Conservation (phyloP, 2,113 vertebrate species). For the Prunella fulvescens region DNA sequence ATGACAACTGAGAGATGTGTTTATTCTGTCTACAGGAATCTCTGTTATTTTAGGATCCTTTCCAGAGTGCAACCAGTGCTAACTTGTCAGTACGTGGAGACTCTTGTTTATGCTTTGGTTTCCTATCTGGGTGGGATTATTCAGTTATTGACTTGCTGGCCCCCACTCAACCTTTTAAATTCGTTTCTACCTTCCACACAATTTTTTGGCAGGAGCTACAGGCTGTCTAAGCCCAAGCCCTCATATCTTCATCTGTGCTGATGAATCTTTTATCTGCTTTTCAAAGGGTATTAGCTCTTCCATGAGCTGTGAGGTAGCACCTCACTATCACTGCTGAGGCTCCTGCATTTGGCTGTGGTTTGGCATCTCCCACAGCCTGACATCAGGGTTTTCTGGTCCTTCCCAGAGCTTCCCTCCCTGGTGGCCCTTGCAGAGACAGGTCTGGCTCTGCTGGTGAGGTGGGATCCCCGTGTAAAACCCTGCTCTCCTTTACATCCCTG, state of each 20-base stretch:
- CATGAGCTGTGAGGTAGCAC: background rate
- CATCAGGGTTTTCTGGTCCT: background rate
- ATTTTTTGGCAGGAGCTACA: constrained; percentile 49
- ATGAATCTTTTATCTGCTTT: constrained; percentile 56
- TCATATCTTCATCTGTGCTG: constrained; percentile 63
- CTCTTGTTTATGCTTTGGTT: constrained; percentile 60
- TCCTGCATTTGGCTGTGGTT: fast-evolving
- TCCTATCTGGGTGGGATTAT: constrained; percentile 68
- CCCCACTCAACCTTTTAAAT: constrained; percentile 62
- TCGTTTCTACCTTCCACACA: constrained; percentile 46
- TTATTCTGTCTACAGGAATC: constrained; percentile 66
- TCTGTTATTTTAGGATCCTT: constrained; percentile 65
- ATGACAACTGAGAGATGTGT: constrained; percentile 65
- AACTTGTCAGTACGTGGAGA: constrained; percentile 59
- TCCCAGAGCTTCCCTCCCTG: background rate
- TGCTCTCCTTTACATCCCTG: background rate
- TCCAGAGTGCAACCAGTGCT: constrained; percentile 59
- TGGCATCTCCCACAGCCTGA: background rate
- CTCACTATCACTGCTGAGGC: background rate
- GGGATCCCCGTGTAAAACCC: background rate
- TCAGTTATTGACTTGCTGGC: constrained; percentile 66
- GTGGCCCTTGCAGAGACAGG: background rate
- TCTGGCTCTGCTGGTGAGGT: fast-evolving
- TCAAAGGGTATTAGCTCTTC: constrained; percentile 10
- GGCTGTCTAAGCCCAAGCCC: constrained; percentile 7